phyloP scores from a whole-genome alignment of 2,888 invertebrate genomes.

The Neoitamus cyanurus region DNA sequence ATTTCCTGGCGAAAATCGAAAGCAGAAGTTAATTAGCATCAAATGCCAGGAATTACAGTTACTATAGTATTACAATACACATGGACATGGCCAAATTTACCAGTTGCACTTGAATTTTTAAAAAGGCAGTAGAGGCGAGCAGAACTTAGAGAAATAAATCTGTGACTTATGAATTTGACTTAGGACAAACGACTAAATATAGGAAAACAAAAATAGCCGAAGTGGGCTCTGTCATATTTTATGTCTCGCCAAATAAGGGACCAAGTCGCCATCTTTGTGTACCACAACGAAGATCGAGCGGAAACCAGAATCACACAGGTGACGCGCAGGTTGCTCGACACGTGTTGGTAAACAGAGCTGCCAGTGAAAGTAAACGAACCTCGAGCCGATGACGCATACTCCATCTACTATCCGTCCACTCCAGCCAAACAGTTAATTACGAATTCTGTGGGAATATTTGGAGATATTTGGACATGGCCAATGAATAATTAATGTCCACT shows the following conservation, averaged over 20 bases:
- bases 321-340: background rate
- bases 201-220: background rate
- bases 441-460: constrained; percentile 29
- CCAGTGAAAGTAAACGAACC: constrained; percentile 4
- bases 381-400: background rate
- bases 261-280: background rate
- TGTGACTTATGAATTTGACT: background rate
- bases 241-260: background rate
- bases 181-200: background rate
- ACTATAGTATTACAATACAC: too few species aligned
- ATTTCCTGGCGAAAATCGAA: background rate
- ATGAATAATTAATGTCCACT: constrained; percentile 2
- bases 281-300: background rate
- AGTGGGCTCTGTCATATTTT: background rate
- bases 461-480: constrained; percentile 12
- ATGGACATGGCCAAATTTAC: background rate
- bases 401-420: background rate
- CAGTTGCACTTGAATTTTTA: background rate
- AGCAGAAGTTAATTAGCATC: background rate
- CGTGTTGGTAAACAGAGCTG: background rate
- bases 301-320: background rate
- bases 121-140: background rate
- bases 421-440: background rate
- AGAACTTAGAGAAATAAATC: background rate
- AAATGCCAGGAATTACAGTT: background rate